phyloP scores from a whole-genome alignment of 2,797 vertebrate genomes.

The Eidolon dupreanum region DNA sequence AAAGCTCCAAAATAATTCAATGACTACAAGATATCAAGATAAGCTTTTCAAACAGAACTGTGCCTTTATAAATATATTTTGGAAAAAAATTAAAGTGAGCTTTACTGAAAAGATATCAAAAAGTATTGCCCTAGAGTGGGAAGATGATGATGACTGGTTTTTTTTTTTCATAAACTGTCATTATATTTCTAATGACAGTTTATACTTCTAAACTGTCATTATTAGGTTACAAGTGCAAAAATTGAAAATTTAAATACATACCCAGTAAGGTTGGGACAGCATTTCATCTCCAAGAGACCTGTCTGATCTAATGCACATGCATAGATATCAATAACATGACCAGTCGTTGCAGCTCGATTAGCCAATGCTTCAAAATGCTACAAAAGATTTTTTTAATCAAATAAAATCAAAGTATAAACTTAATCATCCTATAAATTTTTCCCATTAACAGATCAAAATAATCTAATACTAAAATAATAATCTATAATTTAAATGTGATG shows the following conservation, averaged over 20 bases:
- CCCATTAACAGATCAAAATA: slow-evolving; percentile 16
- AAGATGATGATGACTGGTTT: background rate
- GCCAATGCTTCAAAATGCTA: slow-evolving; percentile 97
- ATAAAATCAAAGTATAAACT: accelerated
- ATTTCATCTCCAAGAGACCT: slow-evolving; percentile 98
- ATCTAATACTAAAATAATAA: slow-evolving; percentile 37
- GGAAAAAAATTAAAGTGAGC: background rate
- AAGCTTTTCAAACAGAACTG: slow-evolving; percentile 21
- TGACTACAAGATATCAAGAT: background rate
- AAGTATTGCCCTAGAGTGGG: background rate
- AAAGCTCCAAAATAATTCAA: slow-evolving; percentile 7
- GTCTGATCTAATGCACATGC: slow-evolving; percentile 97
- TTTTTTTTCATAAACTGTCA: background rate
- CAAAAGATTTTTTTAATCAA: slow-evolving; percentile 64
- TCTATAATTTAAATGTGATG: slow-evolving; percentile 18
- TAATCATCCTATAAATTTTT: slow-evolving; percentile 22
- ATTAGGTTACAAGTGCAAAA: slow-evolving; percentile 19
- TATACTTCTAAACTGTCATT: background rate
- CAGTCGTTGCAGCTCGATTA: slow-evolving; percentile 92
- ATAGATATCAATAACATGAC: slow-evolving; percentile 97
- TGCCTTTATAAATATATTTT: slow-evolving; percentile 5
- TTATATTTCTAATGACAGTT: background rate
- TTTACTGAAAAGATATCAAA: slow-evolving; percentile 27
- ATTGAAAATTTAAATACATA: slow-evolving; percentile 79
- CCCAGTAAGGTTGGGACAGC: slow-evolving; percentile 96